Base-by-base conservation (phyloP, 1,140 invertebrate genomes). In the Macrotrachela quadricornifera region DNA sequence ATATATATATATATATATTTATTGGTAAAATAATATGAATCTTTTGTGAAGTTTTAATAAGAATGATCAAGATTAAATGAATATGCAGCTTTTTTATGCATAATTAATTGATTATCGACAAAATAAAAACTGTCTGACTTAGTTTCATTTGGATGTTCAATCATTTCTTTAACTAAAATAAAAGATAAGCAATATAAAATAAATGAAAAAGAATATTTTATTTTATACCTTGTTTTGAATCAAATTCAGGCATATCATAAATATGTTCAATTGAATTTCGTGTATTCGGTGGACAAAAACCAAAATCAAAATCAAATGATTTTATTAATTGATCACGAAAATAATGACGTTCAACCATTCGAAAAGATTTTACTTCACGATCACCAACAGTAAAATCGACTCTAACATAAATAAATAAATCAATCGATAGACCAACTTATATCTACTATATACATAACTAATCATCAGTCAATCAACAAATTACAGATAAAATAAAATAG, bases 281-380 rank as follows among this genome's bases (percentile, higher is more conserved):
- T 57, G 86, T 94, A 66, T 88, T 85, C 36, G 91, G 91, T 71
- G 97, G 95, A 64, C 90, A 95, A 70, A 94, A 97, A 45, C 90
- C 90, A 77, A 97, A 97, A 67, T 96, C 86, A 77, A 97, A 97
- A 67, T 97, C 91, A 73, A 96, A 97, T n/a, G 84, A 91, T 72
- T 97, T 97, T 12, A 97, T 74, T 45, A 94, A 69, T 54, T 79
- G 80, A 61, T 96, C 85, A 46, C 83, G 76, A 68, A 95, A 97
- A 71, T 85, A 96, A 67, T 96, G 90, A 36, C 85, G 79, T 67
- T 97, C 91, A 59, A 97, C 94, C 91, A 97, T 97, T 46, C 90
- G 75, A 66, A 97, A 96, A 65, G 88, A 87, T 59, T 84, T 86
- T 0, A 96, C 83, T 41, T 86, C 80, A 59, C 81, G 78, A 57